Evolutionary conservation across 2,888 invertebrate genomes (phyloP).

Genomic region (Pinctada fucata): DNA sequence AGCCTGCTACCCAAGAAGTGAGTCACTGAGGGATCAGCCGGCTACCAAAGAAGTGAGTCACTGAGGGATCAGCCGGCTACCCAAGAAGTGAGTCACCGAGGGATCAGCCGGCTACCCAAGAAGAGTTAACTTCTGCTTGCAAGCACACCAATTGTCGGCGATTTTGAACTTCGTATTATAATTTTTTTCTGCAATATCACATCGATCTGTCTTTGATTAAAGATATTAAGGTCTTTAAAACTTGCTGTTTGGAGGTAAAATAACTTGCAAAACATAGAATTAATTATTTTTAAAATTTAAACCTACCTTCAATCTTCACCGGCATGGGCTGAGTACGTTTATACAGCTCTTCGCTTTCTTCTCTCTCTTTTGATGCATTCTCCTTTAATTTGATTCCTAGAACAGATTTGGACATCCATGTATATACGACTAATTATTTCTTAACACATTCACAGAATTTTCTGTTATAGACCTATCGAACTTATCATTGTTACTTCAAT

Average conservation of each 20-base stretch:
- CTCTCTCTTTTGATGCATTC: background rate
- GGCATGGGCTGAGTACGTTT: background rate
- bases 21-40: no score
- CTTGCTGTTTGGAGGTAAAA: background rate
- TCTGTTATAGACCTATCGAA: background rate
- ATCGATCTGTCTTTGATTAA: no score
- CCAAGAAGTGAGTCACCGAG: no score
- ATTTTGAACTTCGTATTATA: no score
- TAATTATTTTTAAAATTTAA: background rate
- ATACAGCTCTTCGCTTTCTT: slow-evolving; percentile 10
- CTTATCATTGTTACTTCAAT: background rate
- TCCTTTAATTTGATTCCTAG: slow-evolving; percentile 12
- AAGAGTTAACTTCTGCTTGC: no score
- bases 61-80: no score
- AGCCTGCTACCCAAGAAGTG: no score
- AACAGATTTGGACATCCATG: background rate
- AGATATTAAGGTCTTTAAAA: no score
- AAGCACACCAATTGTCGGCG: no score
- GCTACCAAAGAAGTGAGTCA: no score
- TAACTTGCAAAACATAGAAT: background rate
- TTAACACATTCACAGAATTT: background rate
- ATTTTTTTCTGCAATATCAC: no score
- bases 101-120: no score
- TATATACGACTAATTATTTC: background rate
- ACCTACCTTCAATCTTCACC: background rate